Conservation (phyloP, 1,140 invertebrate genomes). For the Cotesia typhae region DNA sequence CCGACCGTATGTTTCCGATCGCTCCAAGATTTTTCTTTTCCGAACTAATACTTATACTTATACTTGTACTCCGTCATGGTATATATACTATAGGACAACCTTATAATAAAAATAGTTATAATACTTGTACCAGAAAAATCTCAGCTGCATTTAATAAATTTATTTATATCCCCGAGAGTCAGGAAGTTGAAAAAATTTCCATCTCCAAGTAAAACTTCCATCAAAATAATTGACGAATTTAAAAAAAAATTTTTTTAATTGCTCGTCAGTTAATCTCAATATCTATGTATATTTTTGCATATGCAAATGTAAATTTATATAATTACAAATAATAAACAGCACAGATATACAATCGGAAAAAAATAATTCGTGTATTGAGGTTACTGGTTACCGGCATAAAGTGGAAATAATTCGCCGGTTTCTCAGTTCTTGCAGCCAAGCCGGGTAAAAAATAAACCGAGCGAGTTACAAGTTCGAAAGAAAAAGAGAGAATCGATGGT, state of each 20-base stretch:
- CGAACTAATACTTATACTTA: constrained; percentile 15
- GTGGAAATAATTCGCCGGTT: constrained; percentile 31
- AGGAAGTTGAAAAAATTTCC: no score
- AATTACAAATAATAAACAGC: no score
- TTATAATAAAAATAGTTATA: not conserved
- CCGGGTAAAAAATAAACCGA: not conserved
- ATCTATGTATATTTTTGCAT: no score
- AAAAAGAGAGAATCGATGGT: not conserved
- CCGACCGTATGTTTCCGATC: constrained; percentile 53
- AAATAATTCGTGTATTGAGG: constrained; percentile 29
- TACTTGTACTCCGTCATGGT: no score
- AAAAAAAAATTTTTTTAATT: no score
- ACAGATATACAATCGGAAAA: constrained; percentile 17
- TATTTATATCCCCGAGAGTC: no score
- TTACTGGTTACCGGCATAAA: constrained; percentile 18
- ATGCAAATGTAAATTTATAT: no score
- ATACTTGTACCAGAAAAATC: not conserved
- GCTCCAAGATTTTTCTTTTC: not conserved
- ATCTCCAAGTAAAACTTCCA: no score
- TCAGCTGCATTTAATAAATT: no score
- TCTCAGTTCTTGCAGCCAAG: not conserved
- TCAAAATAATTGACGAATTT: no score
- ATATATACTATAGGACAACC: constrained; percentile 7
- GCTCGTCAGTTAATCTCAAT: no score
- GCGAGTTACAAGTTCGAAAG: not conserved